A percentile compares a stretch with the other conserved stretches of the same genome.
These are phyloP conservation scores for Pagetopsis macropterus DNA, from an alignment of 2,797 vertebrate species.

Conservation along the genomic window DNA sequence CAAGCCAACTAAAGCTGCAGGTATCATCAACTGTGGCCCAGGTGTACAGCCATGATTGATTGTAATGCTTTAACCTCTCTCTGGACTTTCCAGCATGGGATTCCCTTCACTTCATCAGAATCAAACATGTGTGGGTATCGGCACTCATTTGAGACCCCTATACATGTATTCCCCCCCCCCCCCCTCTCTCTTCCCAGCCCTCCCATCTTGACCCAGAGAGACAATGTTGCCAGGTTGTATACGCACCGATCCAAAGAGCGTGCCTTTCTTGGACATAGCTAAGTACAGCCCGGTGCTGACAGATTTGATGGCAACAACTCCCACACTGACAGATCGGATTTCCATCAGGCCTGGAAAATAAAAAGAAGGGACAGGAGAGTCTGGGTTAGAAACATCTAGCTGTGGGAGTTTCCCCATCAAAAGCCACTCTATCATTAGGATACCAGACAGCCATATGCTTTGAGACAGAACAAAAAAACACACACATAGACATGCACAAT, in stretches of 20 bases:
- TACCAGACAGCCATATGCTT: constrained; percentile 67
- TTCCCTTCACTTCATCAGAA: constrained; percentile 40
- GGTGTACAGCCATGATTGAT: constrained; percentile 74
- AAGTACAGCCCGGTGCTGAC: constrained; percentile 93
- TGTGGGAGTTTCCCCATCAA: constrained; percentile 76
- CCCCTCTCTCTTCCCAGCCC: constrained; percentile 29
- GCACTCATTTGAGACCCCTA: constrained; percentile 57
- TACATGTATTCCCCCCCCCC: constrained; percentile 33
- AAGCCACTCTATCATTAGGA: constrained; percentile 77
- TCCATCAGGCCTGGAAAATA: constrained; percentile 90
- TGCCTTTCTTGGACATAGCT: constrained; percentile 94
- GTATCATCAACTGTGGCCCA: constrained; percentile 64
- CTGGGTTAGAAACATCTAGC: constrained; percentile 74
- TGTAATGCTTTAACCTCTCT: constrained; percentile 54
- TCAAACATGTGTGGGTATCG: constrained; percentile 50
- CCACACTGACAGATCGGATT: constrained; percentile 93
- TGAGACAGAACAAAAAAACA: constrained; percentile 44
- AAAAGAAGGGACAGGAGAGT: constrained; percentile 68
- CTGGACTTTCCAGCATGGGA: constrained; percentile 56
- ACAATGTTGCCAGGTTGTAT: constrained; percentile 68
- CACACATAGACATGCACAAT: constrained; percentile 37
- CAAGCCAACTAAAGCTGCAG: constrained; percentile 65
- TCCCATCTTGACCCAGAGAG: constrained; percentile 59
- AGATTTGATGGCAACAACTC: constrained; percentile 93
- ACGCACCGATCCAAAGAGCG: constrained; percentile 95